Conservation (phyloP, 2,888 invertebrate species). For the Cryptophagus acutangulus region DNA sequence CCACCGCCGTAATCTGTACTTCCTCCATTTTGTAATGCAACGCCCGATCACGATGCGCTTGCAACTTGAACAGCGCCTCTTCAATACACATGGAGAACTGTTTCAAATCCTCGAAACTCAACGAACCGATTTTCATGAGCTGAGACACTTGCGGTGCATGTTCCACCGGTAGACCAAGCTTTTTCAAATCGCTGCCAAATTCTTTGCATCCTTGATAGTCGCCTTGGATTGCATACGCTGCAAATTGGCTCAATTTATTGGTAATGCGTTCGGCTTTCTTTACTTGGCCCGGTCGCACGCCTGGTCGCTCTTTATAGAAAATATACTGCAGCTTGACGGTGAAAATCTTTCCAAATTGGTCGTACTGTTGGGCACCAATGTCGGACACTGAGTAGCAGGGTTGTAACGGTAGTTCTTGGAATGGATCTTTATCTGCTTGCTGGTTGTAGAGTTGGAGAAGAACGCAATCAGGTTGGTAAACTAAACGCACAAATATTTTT, state of each 20-base stretch:
- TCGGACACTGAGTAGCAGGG: slow-evolving; percentile 95
- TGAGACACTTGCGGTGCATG: slow-evolving; percentile 97
- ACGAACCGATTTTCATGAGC: slow-evolving; percentile 90
- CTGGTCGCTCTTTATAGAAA: slow-evolving; percentile 96
- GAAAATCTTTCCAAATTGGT: slow-evolving; percentile 98
- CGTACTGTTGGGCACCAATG: slow-evolving; percentile 94
- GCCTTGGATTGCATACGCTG: slow-evolving; percentile 88
- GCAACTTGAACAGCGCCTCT: slow-evolving; percentile 82
- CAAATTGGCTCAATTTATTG: slow-evolving; percentile 87
- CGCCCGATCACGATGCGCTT: slow-evolving; percentile 82
- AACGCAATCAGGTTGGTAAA: slow-evolving; percentile 71
- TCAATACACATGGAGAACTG: slow-evolving; percentile 88
- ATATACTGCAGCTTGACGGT: slow-evolving; percentile 95
- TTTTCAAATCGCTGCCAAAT: slow-evolving; percentile 87
- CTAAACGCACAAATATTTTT: slow-evolving; percentile 83
- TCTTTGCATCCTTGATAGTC: slow-evolving; percentile 89
- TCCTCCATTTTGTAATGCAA: slow-evolving; percentile 94
- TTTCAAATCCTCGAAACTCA: slow-evolving; percentile 83
- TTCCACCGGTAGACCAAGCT: slow-evolving; percentile 91
- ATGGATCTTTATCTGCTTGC: slow-evolving; percentile 74
- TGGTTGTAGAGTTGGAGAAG: slow-evolving; percentile 81
- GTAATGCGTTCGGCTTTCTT: slow-evolving; percentile 90
- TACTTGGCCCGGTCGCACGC: slow-evolving; percentile 90
- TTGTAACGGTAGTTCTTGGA: slow-evolving; percentile 91
- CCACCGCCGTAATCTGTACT: slow-evolving; percentile 89